These are phyloP conservation scores for Cephalophus harveyi DNA, from an alignment of 2,113 vertebrate genomes.

Conservation along the genomic window DNA sequence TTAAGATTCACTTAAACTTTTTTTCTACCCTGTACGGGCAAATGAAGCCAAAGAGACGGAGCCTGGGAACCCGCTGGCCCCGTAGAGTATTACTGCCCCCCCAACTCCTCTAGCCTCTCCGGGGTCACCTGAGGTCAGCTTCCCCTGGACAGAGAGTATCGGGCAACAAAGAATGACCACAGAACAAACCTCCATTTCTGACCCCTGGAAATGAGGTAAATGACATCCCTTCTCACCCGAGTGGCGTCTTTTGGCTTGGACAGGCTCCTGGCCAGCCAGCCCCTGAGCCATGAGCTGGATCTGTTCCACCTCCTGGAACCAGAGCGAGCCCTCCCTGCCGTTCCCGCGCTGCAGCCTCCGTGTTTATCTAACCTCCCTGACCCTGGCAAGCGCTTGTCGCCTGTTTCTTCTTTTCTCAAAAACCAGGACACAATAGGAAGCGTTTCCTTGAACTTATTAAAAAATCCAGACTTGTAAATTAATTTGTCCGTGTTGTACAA, in stretches of 20 bases:
- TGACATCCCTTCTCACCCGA: neutral
- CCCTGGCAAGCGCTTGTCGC: constrained; percentile 37
- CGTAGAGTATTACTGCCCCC: rapidly evolving
- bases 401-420: constrained; percentile 68
- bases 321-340: rapidly evolving
- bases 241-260: rapidly evolving
- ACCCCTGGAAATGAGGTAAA: neutral
- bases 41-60: neutral
- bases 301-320: neutral
- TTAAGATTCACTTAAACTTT: neutral
- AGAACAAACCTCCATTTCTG: rapidly evolving
- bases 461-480: constrained; percentile 98
- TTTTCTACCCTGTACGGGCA: neutral
- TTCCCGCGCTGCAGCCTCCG: neutral
- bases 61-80: neutral
- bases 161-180: neutral
- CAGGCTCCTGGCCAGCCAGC: rapidly evolving
- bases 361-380: constrained; percentile 74
- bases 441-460: constrained; percentile 87
- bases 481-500: constrained; percentile 99
- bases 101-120: neutral
- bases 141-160: neutral
- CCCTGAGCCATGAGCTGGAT: neutral
- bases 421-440: constrained; percentile 80
- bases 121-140: neutral